Evolutionary conservation across 2,113 vertebrate species (phyloP).

Genomic region (Salvelinus fontinalis): DNA sequence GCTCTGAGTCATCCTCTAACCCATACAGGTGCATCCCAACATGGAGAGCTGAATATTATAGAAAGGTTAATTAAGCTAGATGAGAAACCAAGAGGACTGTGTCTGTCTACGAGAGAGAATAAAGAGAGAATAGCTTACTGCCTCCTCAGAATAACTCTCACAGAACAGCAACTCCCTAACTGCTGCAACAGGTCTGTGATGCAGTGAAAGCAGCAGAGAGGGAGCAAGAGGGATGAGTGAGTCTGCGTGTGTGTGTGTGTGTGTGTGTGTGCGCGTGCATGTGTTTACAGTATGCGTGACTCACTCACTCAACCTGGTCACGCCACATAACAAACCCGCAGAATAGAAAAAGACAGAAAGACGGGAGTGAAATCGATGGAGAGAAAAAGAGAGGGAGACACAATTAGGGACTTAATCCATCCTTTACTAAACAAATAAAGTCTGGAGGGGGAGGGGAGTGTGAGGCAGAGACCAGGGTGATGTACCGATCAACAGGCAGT

Average conservation of each 20-base stretch:
- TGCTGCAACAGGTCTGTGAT: constrained; percentile 42
- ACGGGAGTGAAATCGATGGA: constrained; percentile 4
- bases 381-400: not conserved
- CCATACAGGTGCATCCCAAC: constrained; percentile 60
- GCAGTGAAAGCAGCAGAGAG: constrained; percentile 22
- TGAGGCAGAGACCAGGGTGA: not conserved
- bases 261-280: constrained; percentile 19
- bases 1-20: constrained; percentile 66
- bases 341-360: constrained; percentile 7
- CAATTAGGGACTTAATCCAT: constrained; percentile 4
- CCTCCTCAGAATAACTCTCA: not conserved
- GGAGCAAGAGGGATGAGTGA: constrained; percentile 31
- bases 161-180: not conserved
- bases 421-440: constrained; percentile 10
- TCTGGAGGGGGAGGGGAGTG: not conserved
- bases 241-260: constrained; percentile 22
- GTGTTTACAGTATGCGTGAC: constrained; percentile 43
- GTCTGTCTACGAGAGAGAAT: not conserved
- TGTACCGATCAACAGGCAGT: not conserved
- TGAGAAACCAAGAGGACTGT: constrained; percentile 13
- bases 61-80: constrained; percentile 32
- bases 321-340: constrained; percentile 20
- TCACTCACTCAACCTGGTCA: constrained; percentile 46
- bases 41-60: constrained; percentile 20
- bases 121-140: not conserved